Percentiles rank a stretch among this genome's conserved stretches.
phyloP scores from a whole-genome alignment of 2,113 vertebrate genomes.

The Toxostoma redivivum region DNA sequence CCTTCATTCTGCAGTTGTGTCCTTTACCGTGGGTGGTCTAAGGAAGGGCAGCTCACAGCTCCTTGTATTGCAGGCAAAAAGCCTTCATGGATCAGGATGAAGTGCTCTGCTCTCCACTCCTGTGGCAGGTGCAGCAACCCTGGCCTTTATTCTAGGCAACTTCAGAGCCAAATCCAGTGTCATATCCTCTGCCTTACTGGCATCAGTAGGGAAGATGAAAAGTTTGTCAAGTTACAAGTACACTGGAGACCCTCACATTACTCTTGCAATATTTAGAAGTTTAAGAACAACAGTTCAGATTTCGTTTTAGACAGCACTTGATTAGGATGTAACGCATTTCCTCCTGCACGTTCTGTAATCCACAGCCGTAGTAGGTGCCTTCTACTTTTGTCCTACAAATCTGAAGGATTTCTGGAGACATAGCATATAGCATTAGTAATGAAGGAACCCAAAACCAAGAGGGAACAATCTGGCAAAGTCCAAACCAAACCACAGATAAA shows the following conservation, averaged over 20 bases:
- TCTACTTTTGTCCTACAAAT: background rate
- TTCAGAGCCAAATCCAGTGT: background rate
- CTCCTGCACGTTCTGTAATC: background rate
- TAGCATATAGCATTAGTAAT: background rate
- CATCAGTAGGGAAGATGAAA: background rate
- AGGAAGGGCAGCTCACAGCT: background rate
- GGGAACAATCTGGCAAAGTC: background rate
- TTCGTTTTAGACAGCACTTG: background rate
- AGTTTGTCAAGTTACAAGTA: background rate
- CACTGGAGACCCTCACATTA: background rate
- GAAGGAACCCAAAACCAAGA: background rate
- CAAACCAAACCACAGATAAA: background rate
- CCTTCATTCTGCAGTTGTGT: background rate
- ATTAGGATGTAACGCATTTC: background rate
- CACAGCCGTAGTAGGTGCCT: background rate
- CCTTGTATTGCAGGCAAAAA: background rate
- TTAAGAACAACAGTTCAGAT: background rate
- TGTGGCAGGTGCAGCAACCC: background rate
- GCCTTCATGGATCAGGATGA: background rate
- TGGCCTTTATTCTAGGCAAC: background rate
- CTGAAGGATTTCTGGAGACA: background rate
- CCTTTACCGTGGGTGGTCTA: background rate
- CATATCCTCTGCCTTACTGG: background rate
- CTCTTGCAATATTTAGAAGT: background rate
- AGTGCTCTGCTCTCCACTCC: background rate